Evolutionary conservation across 2,888 invertebrate species (phyloP), one percentile per base, ranked within the genome.

Genomic region (Myopa testacea): DNA sequence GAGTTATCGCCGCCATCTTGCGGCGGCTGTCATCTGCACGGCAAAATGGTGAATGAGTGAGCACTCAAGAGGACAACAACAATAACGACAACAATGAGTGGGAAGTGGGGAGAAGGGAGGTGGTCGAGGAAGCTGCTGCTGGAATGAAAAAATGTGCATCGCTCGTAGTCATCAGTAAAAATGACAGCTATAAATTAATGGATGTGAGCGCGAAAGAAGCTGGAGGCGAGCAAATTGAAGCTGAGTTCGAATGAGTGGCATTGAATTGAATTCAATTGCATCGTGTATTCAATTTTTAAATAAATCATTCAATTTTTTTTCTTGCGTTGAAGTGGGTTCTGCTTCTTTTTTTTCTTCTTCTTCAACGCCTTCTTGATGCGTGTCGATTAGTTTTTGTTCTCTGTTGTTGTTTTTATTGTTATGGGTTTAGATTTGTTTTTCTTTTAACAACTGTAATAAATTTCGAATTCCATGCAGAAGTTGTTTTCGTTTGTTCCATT

Each of bases 101-200:
- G 5, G 58, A 60, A 45, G 19, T 19, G 38, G 38, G 10, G 34
- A 40, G 40, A 6, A 8, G 40, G 8, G 40, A 6, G 40, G n/a
- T n/a, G n/a, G n/a, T n/a, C n/a, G n/a, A n/a, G n/a, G n/a, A n/a
- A n/a, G n/a, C n/a, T n/a, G n/a, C n/a, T n/a, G n/a, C n/a, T n/a
- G n/a, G n/a, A n/a, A n/a, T n/a, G n/a, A 37, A 70, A 70, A 70
- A 70, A 70, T 34, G 34, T n/a, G 45, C 50, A 69, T n/a, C 55
- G 19, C 34, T 4, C n/a, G 50, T 60, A 75, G 75, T 83, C 84
- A 85, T 85, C 85, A 82, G 84, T 85, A 84, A 84, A 85, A 85
- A 85, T 85, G 81, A 82, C 83, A 83, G 83, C 83, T 85, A 87
- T 87, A 87, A 86, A 86, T 86, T 85, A 86, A 85, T 84, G 85